Base-by-base conservation (phyloP, 2,797 vertebrate species). In the Adelosebastes latens region DNA sequence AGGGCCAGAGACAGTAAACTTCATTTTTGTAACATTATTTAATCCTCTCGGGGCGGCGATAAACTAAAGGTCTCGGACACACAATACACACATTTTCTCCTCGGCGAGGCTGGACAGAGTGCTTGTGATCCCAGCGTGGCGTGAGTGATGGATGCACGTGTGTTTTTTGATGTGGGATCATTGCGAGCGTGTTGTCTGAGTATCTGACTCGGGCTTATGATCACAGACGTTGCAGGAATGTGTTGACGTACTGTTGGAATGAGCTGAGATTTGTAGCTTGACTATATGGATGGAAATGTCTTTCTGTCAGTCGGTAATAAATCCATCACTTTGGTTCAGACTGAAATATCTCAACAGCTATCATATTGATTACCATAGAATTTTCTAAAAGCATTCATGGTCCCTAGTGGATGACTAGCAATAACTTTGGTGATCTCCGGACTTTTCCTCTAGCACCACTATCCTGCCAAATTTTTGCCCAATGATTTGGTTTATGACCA, bases 41-140 rank as follows among this genome's bases (percentile, higher is more conserved):
- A 93, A 94, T 94, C 94, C 92, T 88, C 86, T 73, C 24, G 22
- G 73, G 84, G 46, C 55, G 39, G 83, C 53, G 79, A 89, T 89
- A 87, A 92, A 89, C 79, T 80, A 59, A 81, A 91, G 81, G 74
- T 74, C 81, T 79, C 27, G 24, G 69, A 85, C 76, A 86, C 77
- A 89, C 76, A 89, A 74, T 65, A 42, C 42, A 62, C 14, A 53
- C 58, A 16, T 22, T 71, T 46, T 69, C 63, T 60, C 81, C 55
- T 42, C 0, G 5, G 72, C 7, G 14, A 75, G 62, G 80, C 81
- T 77, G 87, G 60, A 24, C 79, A 59, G 42, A 79, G 77, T 31
- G 58, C 53, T 63, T 73, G 66, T 83, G 64, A 85, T 87, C 75
- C 71, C 58, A 65, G 70, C 2, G 0, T 42, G 31, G 24, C 55